These are phyloP conservation scores for Drosophila nikananu DNA, from an alignment of 1,140 invertebrate genomes.

Conservation along the genomic window DNA sequence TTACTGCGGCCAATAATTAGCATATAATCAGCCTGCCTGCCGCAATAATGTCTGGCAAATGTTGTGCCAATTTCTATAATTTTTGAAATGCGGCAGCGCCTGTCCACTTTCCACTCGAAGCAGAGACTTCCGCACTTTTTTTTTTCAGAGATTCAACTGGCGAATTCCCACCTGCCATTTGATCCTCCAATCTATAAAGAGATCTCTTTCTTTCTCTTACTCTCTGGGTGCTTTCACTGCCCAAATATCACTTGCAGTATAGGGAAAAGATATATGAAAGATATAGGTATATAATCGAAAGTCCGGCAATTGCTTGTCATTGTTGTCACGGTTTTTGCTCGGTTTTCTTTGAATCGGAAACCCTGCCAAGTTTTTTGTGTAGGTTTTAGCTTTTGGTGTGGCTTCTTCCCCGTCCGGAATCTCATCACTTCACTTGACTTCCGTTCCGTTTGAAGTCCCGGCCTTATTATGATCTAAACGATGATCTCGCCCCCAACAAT, in stretches of 20 bases:
- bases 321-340: slow-evolving; percentile 25
- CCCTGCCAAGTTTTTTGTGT: slow-evolving; percentile 42
- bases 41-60: slow-evolving; percentile 71
- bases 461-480: slow-evolving; percentile 62
- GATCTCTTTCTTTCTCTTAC: background rate
- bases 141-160: slow-evolving; percentile 11
- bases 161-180: slow-evolving; percentile 12
- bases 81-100: slow-evolving; percentile 56
- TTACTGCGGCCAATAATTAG: slow-evolving; percentile 56
- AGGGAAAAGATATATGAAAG: background rate
- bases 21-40: slow-evolving; percentile 76
- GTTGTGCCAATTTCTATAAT: slow-evolving; percentile 74
- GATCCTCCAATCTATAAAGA: slow-evolving; percentile 13
- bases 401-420: slow-evolving; percentile 40
- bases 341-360: slow-evolving; percentile 25
- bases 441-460: slow-evolving; percentile 14
- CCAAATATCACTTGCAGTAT: slow-evolving; percentile 7
- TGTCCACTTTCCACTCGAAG: slow-evolving; percentile 42
- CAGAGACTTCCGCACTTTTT: slow-evolving; percentile 35
- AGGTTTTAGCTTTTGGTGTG: background rate
- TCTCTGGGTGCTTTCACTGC: background rate
- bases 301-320: slow-evolving; percentile 37
- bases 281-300: slow-evolving; percentile 55
- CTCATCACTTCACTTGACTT: slow-evolving; percentile 16
- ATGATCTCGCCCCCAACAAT: slow-evolving; percentile 55